Evolutionary conservation across 1,140 invertebrate genomes (phyloP), one percentile per base, ranked within the genome.

Genomic region (Oedothorax gibbosus): DNA sequence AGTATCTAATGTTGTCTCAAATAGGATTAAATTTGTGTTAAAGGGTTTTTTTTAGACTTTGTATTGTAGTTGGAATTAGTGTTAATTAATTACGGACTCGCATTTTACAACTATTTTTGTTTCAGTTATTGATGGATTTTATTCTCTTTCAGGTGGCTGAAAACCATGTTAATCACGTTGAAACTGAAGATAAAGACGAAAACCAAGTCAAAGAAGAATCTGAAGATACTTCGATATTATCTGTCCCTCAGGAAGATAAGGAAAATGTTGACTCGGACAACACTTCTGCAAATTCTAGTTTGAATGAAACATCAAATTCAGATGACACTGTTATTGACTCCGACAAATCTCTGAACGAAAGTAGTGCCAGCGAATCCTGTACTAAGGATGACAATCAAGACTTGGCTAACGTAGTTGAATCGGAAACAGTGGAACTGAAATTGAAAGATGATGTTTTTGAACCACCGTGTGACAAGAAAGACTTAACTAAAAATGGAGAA

Each of bases 61-160:
- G 35, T 5, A 35, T 35, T 35, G 35, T 35, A 35, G 35, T 35
- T 35, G 35, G 35, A 35, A 35, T 35, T 35, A 35, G 35, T 35
- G 35, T 35, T 5, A 35, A 35, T 5, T 2, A 2, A 35, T 35
- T 35, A 35, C 35, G 5, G 35, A 35, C 35, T 35, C 5, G 35
- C 5, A 35, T 35, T 35, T 35, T 35, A 35, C 35, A 2, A 35
- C 35, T 35, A 35, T 35, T 35, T 35, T 35, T 35, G 35, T 35
- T 35, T 35, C 35, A 35, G 35, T 35, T 35, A 35, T 35, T 35
- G 35, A 35, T 35, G 35, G 35, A 35, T 35, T 35, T 71, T 53
- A 53, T 71, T 60, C 6, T 62, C 12, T 77, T 77, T 69, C 60
- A 81, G 78, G 8, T 71, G 7, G 35, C 78, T 49, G 78, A 81